Conservation (phyloP, 1,140 invertebrate species). For the Branchinecta lindahli region DNA sequence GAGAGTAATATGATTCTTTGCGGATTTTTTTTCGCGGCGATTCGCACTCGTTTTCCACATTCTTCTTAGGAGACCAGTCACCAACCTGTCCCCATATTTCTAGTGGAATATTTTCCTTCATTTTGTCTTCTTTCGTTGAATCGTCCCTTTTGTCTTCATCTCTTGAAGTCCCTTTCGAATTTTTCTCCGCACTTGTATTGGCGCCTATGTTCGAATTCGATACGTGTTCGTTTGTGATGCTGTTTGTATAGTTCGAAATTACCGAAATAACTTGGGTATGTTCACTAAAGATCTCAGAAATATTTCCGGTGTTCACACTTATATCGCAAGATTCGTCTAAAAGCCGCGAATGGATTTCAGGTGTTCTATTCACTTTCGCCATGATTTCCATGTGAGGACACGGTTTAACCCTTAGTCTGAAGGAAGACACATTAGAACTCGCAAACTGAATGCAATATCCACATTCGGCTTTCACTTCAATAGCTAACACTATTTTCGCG, state of each 20-base stretch:
- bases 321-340: not conserved
- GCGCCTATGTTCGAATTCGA: too few relatives aligned
- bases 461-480: too few relatives aligned
- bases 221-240: too few relatives aligned
- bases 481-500: not conserved
- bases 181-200: too few relatives aligned
- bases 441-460: not conserved
- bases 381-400: not conserved
- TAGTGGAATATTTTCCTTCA: not conserved
- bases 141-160: not conserved
- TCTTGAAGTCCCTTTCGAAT: too few relatives aligned
- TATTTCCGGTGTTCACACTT: too few relatives aligned
- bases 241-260: not conserved
- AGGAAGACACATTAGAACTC: not conserved
- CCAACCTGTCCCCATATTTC: not conserved
- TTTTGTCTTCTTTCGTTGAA: not conserved
- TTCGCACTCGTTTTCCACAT: not conserved
- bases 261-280: not conserved
- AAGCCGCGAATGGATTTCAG: not conserved
- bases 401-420: not conserved
- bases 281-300: not conserved
- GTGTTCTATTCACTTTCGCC: constrained; percentile 8
- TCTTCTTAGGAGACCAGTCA: not conserved
- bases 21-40: not conserved
- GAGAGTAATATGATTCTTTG: not conserved